These are phyloP conservation scores for Chloebia gouldiae DNA, from an alignment of 2,113 vertebrate species.

Conservation along the genomic window DNA sequence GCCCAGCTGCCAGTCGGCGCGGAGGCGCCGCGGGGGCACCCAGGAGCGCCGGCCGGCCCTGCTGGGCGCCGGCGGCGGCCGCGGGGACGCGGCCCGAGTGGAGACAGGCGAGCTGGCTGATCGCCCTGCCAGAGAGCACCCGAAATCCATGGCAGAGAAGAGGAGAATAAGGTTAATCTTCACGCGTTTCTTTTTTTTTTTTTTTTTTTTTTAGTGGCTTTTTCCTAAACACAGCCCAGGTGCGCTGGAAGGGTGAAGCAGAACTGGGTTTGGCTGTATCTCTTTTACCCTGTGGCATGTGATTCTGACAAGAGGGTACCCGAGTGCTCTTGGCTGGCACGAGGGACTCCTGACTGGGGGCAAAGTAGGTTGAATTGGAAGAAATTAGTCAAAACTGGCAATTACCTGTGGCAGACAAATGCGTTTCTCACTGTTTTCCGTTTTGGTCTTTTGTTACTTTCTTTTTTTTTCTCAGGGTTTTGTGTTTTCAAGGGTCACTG, in stretches of 20 bases:
- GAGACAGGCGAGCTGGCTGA: background rate
- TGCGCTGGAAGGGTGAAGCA: background rate
- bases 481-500: background rate
- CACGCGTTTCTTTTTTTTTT: background rate
- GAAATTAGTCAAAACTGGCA: background rate
- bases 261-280: background rate
- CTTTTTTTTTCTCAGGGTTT: background rate
- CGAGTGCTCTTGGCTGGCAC: background rate
- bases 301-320: background rate
- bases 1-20: constrained; percentile 87
- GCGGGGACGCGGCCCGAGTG: background rate
- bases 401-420: background rate
- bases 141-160: constrained; percentile 78
- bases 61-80: background rate
- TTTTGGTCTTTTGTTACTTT: no score
- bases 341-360: background rate
- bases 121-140: constrained; percentile 70
- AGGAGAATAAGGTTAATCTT: constrained; percentile 74
- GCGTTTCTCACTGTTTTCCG: background rate
- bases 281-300: background rate
- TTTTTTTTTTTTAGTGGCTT: background rate
- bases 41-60: background rate
- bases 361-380: background rate
- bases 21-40: constrained; percentile 70
- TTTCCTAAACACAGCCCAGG: rapidly evolving